A percentile compares a stretch with the other conserved stretches of the same genome.
phyloP scores from a whole-genome alignment of 1,140 invertebrate genomes.

The Charaxes varanes region DNA sequence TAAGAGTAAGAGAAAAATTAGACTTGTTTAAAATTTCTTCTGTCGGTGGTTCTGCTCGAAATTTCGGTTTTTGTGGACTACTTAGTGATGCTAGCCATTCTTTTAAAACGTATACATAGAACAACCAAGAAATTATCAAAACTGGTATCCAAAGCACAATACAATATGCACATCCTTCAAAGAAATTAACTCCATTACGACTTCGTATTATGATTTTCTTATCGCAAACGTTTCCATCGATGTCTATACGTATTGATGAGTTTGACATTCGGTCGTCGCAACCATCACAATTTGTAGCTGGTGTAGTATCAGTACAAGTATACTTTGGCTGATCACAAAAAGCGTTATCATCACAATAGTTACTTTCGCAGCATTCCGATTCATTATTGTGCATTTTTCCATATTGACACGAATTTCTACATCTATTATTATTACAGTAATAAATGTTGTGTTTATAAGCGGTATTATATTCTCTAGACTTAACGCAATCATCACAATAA shows the following conservation, averaged over 20 bases:
- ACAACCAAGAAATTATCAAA: conserved; percentile 29
- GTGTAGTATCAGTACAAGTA: conserved; percentile 5
- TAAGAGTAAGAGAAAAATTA: conserved; percentile 12
- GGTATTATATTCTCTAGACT: conserved; percentile 12
- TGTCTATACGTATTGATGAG: conserved; percentile 27
- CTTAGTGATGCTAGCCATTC: conserved; percentile 17
- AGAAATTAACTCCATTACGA: conserved; percentile 27
- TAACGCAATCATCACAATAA: conserved; percentile 37
- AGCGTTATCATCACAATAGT: conserved; percentile 3
- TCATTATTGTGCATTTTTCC: conserved; percentile 3
- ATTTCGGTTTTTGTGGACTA: background rate
- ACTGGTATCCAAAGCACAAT: conserved; percentile 45
- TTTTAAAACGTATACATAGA: conserved; percentile 40
- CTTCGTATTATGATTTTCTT: conserved; percentile 23
- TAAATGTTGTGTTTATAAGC: too few relatives aligned
- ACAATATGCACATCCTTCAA: conserved; percentile 40
- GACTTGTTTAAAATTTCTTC: too few relatives aligned
- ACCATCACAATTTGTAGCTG: conserved; percentile 9
- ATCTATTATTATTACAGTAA: conserved; percentile 1
- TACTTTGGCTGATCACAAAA: background rate
- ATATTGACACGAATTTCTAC: background rate
- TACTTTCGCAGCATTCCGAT: too few relatives aligned
- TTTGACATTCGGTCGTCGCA: conserved; percentile 9
- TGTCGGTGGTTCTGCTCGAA: too few relatives aligned
- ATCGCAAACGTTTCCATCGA: conserved; percentile 18